Evolutionary conservation across 64 coral and sea anemone species (phyloP).

Genomic region (Actinia equina): DNA sequence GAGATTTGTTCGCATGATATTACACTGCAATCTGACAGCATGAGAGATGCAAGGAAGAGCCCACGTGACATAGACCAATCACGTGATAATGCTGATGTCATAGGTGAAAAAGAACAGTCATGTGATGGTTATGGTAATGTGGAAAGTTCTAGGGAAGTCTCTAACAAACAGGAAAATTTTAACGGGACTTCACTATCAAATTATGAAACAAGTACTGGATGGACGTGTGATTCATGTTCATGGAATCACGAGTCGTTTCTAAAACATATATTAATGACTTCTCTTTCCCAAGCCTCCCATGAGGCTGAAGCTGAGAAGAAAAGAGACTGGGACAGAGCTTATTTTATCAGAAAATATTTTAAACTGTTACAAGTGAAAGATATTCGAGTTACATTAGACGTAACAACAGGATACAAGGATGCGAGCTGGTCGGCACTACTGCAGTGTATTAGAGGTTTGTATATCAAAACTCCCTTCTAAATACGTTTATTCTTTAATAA

Average conservation of each 20-base stretch:
- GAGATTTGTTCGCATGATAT: background rate
- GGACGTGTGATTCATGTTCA: background rate
- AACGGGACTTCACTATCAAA: background rate
- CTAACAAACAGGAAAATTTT: background rate
- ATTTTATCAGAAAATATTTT: constrained; percentile 50
- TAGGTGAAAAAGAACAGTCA: background rate
- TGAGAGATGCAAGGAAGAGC: background rate
- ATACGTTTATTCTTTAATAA: no score
- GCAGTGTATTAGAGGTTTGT: constrained; percentile 20
- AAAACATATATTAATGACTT: background rate
- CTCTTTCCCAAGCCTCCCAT: background rate
- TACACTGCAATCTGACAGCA: background rate
- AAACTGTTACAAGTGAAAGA: constrained; percentile 29
- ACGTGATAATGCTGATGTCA: background rate
- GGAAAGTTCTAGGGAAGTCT: background rate
- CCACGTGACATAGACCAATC: background rate
- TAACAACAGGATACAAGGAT: constrained; percentile 32
- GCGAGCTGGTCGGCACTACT: constrained; percentile 32
- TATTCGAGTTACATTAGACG: constrained; percentile 27
- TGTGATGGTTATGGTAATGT: background rate
- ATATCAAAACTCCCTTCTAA: background rate
- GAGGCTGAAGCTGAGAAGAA: background rate
- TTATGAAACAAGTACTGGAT: background rate
- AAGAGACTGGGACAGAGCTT: constrained; percentile 9
- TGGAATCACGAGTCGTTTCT: background rate